Base-by-base conservation (phyloP, 2,113 vertebrate species). In the Neodontobutis hainanensis region DNA sequence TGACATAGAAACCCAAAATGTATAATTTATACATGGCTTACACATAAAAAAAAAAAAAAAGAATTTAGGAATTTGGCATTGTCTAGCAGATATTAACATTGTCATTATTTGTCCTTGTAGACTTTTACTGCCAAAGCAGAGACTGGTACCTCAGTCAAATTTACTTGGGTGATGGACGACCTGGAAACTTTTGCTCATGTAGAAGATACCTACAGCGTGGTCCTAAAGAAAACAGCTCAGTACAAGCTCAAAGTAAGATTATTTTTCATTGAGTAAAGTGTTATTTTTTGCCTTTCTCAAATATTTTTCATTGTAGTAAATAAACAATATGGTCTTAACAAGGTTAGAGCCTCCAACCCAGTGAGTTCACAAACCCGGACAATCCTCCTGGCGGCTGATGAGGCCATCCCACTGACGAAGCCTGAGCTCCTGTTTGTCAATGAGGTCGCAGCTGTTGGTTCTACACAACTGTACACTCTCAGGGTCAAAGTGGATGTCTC, bases 331-430 rank as follows among this genome's bases (percentile, higher is more conserved):
- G n/a, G 0, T 38, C 8, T 78, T 5, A 58, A 4, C 9, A 61
- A 94, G 94, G 85, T 94, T 15, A 87, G 79, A 5, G 94, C 91
- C 0, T 78, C 87, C 53, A 94, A 94, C 67, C 91, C 89, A 0
- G 88, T 94, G 64, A 94, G 94, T 74, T 89, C 77, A 27, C 80
- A 91, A 79, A 85, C 70, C n/a, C 53, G 72, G 44, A 79, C 90
- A 6, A 68, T 91, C 62, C 55, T 82, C 32, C 79, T 94, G 16
- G 78, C 49, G 0, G 91, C 87, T 4, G 90, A 91, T 45, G 76
- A 83, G 40, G 65, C 81, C 69, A 66, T n/a, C 2, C 90, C 85
- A 15, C 36, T 92, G 61, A 64, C 80, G 51, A 73, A 90, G 27
- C 89, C 90, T 1, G 69, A 86, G 49, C 84, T 94, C 35, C 15